These are phyloP conservation scores for Paralichthys olivaceus DNA, from an alignment of 2,113 vertebrate species.

Conservation along the genomic window DNA sequence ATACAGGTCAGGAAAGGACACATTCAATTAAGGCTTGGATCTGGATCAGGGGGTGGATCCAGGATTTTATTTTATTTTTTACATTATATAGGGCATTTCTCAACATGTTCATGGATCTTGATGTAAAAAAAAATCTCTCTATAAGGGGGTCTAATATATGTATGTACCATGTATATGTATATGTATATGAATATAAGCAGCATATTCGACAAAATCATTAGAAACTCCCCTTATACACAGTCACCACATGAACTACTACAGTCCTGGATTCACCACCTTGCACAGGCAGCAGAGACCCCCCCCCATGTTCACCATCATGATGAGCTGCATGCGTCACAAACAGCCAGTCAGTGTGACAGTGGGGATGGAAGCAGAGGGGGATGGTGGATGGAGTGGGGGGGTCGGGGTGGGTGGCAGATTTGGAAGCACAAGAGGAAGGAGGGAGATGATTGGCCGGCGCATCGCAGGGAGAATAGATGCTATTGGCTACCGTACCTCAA, in stretches of 20 bases:
- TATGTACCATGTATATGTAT: too few species aligned
- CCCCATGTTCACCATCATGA: constrained; percentile 10
- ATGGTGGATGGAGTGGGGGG: not conserved
- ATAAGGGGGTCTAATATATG: too few species aligned
- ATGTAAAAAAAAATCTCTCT: too few species aligned
- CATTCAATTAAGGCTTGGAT: too few species aligned
- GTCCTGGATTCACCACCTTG: constrained; percentile 78
- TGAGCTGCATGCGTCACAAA: constrained; percentile 75
- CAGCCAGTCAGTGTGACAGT: constrained; percentile 47
- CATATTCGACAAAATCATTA: not conserved
- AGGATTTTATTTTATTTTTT: too few species aligned
- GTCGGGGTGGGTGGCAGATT: not conserved
- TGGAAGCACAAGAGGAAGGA: constrained; percentile 43
- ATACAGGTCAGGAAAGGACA: too few species aligned
- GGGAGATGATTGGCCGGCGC: constrained; percentile 53
- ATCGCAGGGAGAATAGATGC: constrained; percentile 59
- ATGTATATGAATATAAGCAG: too few species aligned
- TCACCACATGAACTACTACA: not conserved
- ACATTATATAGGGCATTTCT: too few species aligned
- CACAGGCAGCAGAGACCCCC: not conserved
- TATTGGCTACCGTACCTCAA: constrained; percentile 79
- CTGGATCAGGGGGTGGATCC: too few species aligned
- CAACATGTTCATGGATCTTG: too few species aligned
- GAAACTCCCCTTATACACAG: constrained; percentile 3
- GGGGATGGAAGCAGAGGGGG: constrained; percentile 14